phyloP scores from a whole-genome alignment of 1,140 invertebrate species.

The Drosophila nigrodunni region DNA sequence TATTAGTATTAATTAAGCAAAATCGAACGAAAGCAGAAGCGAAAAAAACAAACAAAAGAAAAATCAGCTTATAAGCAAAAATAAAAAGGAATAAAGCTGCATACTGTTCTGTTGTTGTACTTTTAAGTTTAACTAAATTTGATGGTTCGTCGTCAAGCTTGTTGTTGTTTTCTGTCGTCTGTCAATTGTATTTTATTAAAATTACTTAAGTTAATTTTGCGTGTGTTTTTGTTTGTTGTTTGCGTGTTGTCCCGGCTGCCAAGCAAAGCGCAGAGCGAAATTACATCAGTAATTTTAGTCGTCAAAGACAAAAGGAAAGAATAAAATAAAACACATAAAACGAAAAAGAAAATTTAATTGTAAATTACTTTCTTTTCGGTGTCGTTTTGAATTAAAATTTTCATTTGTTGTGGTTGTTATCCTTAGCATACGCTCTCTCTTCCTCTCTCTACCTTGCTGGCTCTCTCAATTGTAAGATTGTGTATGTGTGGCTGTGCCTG shows the following conservation, averaged over 20 bases:
- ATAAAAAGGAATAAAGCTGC: constrained; percentile 35
- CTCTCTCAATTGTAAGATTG: too few species aligned
- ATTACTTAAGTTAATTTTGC: constrained; percentile 65
- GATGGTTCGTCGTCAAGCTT: constrained; percentile 29
- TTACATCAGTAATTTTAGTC: constrained; percentile 11
- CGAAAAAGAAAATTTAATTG: constrained; percentile 11
- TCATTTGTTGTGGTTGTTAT: constrained; percentile 41
- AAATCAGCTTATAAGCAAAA: constrained; percentile 9
- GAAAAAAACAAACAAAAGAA: neutral
- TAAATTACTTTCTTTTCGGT: neutral
- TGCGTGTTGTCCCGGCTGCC: constrained; percentile 27
- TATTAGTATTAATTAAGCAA: constrained; percentile 4
- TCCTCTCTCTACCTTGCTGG: neutral
- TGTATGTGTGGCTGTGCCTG: constrained; percentile 9
- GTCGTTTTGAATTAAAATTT: neutral
- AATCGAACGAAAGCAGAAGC: constrained; percentile 10
- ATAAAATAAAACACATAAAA: neutral
- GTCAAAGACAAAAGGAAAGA: constrained; percentile 8
- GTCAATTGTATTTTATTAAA: constrained; percentile 74
- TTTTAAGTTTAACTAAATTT: constrained; percentile 31
- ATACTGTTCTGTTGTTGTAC: constrained; percentile 25
- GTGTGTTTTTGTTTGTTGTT: constrained; percentile 15
- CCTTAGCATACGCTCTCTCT: constrained; percentile 24
- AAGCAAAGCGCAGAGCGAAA: constrained; percentile 20
- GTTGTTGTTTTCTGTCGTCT: constrained; percentile 29